These are phyloP conservation scores for Phenacoccus solenopsis DNA, from an alignment of 1,140 invertebrate genomes.

Conservation along the genomic window DNA sequence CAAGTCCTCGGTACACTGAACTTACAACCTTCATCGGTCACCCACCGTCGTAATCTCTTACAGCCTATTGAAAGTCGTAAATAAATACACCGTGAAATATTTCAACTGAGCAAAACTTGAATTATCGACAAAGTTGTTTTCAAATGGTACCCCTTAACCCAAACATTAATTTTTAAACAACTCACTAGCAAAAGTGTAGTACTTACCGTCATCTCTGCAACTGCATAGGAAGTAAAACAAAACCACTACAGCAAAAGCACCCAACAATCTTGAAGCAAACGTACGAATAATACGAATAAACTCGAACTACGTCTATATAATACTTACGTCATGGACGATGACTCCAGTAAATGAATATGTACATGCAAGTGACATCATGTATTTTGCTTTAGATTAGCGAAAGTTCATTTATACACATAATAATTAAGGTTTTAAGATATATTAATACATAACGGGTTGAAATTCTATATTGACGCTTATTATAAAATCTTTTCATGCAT, in stretches of 20 bases:
- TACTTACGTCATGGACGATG: background rate
- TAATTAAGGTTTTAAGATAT: background rate
- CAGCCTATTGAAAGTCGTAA: background rate
- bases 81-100: background rate
- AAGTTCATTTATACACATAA: background rate
- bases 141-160: too few relatives aligned
- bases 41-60: background rate
- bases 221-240: too few relatives aligned
- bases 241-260: too few relatives aligned
- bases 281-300: background rate
- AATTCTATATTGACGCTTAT: too few relatives aligned
- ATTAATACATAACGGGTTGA: background rate
- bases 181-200: too few relatives aligned
- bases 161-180: too few relatives aligned
- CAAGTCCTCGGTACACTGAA: too few relatives aligned
- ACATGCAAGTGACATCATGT: conserved; percentile 8
- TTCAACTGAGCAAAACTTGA: background rate
- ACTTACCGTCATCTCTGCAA: background rate
- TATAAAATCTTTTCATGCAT: too few relatives aligned
- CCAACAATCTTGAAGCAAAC: background rate
- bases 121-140: background rate
- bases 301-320: conserved; percentile 5
- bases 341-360: background rate
- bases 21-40: too few relatives aligned
- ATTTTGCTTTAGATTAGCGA: background rate